Evolutionary conservation across 2,888 invertebrate genomes (phyloP).

Genomic region (Ormyrus rosae): DNA sequence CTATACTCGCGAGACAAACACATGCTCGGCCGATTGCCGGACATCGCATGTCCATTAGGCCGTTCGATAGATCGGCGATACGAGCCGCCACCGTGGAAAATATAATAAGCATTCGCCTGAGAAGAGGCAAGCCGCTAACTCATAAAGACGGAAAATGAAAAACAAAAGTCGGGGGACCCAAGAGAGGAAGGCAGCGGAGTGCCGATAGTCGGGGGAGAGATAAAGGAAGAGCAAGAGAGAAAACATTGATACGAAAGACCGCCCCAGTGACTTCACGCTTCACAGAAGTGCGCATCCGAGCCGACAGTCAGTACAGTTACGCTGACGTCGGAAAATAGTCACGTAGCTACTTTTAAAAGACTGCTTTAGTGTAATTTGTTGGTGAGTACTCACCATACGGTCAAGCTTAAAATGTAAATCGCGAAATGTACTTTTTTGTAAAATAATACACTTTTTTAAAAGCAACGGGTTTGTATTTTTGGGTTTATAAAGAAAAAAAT

Average conservation of each 20-base stretch:
- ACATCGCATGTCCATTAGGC: constrained; percentile 63
- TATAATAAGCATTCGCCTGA: constrained; percentile 7
- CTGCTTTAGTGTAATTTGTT: too few relatives aligned
- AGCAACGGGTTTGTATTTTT: too few relatives aligned
- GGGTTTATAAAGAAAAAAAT: too few relatives aligned
- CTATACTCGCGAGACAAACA: constrained; percentile 22
- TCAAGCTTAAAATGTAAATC: too few relatives aligned
- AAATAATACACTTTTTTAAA: too few relatives aligned
- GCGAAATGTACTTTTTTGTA: too few relatives aligned
- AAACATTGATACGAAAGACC: constrained; percentile 35
- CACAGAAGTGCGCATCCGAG: constrained; percentile 43
- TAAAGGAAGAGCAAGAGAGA: too few relatives aligned
- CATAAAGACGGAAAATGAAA: neutral
- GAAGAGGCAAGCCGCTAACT: neutral
- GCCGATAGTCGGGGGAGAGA: too few relatives aligned
- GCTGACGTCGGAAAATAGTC: constrained; percentile 12
- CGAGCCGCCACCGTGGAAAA: constrained; percentile 6
- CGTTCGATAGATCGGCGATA: constrained; percentile 37
- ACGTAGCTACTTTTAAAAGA: too few relatives aligned
- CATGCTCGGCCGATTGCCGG: constrained; percentile 56
- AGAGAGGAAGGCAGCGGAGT: neutral
- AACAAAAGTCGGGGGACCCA: neutral
- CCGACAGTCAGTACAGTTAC: constrained; percentile 36
- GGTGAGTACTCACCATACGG: too few relatives aligned
- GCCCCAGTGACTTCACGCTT: constrained; percentile 52